Evolutionary conservation across 2,888 invertebrate genomes (phyloP), one percentile per base, ranked within the genome.

Genomic region (Caenorhabditis doughertyi): DNA sequence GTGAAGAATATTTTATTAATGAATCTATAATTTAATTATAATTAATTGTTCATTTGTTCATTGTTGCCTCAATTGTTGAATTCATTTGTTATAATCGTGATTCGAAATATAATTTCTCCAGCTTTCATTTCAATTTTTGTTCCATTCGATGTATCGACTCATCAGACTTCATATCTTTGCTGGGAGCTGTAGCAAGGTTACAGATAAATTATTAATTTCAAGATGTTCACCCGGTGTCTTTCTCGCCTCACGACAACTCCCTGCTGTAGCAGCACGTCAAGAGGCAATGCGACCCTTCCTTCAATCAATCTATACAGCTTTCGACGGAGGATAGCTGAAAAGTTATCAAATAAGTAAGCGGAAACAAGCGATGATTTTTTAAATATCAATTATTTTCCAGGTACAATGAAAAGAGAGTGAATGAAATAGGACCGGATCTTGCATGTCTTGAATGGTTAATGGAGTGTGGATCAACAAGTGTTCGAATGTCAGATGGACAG

Each of bases 401-500:
- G 55, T 91, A 84, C 84, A 76, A 88, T 25, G 85, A 82, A 18
- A 80, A 89, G 16, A 83, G 90, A 23, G 88, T 89, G 3, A 60
- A 84, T 7, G 84, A 84, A 58, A 81, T 91, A 44, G 91, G 91
- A 5, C 91, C 91, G 0, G 91, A 91, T 65, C 79, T 91, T 27
- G 89, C 91, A 1, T 90, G 90, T 64, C 80, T 91, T 8, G 90
- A 91, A 74, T 91, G 91, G 91, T 73, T 90, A 18, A 90, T 91
- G 91, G 88, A 91, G 42, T 88, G 89, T 47, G 91, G 91, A 9
- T 79, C 90, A 8, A 89, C 90, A 3, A 64, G 77, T 44, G 89
- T 91, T 11, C 72, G 72, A 11, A 86, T 88, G 89, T 84, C 86
- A 27, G 89, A 90, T 67, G 89, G 89, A 8, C 83, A 84, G 18